phyloP scores from a whole-genome alignment of 2,113 vertebrate species.

The Poecile atricapillus region DNA sequence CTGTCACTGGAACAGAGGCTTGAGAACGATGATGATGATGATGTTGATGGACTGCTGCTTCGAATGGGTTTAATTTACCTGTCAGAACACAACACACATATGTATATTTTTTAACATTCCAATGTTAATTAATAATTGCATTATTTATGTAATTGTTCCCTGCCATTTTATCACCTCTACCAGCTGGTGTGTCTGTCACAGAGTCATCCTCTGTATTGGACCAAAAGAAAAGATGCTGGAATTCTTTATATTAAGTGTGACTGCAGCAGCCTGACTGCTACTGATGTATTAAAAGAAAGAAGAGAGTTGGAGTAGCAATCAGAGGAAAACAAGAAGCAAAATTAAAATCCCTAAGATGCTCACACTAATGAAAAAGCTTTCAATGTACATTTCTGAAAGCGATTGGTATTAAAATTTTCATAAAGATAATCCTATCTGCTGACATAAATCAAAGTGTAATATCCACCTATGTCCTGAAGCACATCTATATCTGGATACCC shows the following conservation, averaged over 20 bases:
- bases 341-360: not conserved
- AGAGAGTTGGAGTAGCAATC: not conserved
- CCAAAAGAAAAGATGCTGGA: not conserved
- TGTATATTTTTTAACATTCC: not conserved
- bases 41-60: not conserved
- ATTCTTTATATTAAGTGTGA: not conserved
- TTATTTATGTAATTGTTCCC: constrained; percentile 26
- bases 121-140: too few relatives aligned
- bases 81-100: not conserved
- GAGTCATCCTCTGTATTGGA: not conserved
- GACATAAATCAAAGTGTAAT: not conserved
- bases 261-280: not conserved
- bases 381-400: not conserved
- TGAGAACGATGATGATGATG: not conserved
- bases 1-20: constrained; percentile 1
- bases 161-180: constrained; percentile 42
- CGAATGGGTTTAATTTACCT: constrained; percentile 49
- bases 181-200: not conserved
- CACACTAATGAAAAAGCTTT: not conserved
- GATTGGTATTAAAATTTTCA: not conserved
- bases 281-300: not conserved
- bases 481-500: not conserved
- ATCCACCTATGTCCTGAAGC: not conserved
- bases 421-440: not conserved
- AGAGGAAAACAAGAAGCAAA: not conserved